Evolutionary conservation across 92 coral and sea anemone genomes (phyloP), one percentile per base, ranked within the genome.

Genomic region (Zoanthus solanderi): DNA sequence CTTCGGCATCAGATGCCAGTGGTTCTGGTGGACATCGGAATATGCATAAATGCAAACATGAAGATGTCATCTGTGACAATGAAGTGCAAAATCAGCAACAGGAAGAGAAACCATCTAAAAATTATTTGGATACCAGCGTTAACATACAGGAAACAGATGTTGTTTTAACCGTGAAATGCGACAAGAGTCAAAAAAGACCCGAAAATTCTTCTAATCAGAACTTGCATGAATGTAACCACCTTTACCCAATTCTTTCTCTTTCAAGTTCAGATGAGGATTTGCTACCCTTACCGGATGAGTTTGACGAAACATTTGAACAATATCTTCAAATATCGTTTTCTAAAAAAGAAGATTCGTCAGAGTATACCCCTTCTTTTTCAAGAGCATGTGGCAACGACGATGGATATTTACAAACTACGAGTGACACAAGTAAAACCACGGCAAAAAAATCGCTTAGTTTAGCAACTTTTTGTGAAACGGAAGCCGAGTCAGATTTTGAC

Each of bases 241-340:
- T 14, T 18, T 63, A 18, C 58, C 2, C 5, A 47, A 32, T 28
- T 44, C 75, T 9, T 2, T 23, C 16, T 29, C 29, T 12, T 28
- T 11, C 60, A 34, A 31, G n/a, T 18, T 52, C 16, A 63, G 58
- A 13, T 23, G 75, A 66, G 28, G 15, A 66, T 7, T 12, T n/a
- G 31, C 71, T 81, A 23, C 85, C 85, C 28, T 45, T 58, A 14
- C 85, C 85, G 11, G 85, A 46, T 16, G 75, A 81, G 75, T 81
- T 81, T 66, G 71, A 81, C 42, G n/a, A 81, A 63, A 75, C 57
- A 18, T 81, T 81, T 46, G 85, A 81, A 71, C 15, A 23, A 46
- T 81, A 81, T 66, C 75, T 81, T 65, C 75, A 81, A 28, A 42
- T 37, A 18, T 75, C 74, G 14, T 29, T 30, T 81, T 13, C 34